Conservation (phyloP, 2,113 vertebrate genomes). For the Gulo gulo region DNA sequence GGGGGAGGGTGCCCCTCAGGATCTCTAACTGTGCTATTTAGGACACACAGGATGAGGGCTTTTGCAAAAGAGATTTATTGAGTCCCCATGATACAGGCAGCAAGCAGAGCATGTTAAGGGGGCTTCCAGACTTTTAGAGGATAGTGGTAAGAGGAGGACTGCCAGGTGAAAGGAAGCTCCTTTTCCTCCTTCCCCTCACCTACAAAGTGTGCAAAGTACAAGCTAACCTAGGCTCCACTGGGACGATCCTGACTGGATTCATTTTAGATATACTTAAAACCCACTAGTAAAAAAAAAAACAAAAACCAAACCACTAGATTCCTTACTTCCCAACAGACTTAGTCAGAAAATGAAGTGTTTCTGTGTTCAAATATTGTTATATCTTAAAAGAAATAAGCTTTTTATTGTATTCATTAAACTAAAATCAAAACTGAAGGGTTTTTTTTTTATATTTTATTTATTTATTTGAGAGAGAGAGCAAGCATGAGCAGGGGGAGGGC, state of each 20-base stretch:
- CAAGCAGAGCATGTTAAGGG: not conserved
- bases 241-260: not conserved
- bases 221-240: not conserved
- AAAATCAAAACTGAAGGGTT: not conserved
- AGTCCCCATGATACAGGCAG: not conserved
- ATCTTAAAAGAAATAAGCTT: not conserved
- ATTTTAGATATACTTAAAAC: not conserved
- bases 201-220: not conserved
- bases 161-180: not conserved
- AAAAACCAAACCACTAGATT: not conserved
- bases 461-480: not conserved
- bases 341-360: constrained; percentile 35
- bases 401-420: not conserved
- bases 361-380: not conserved
- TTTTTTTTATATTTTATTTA: not conserved
- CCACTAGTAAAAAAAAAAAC: not conserved
- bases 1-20: not conserved
- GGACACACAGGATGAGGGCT: not conserved
- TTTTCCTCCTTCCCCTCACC: not conserved
- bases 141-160: not conserved
- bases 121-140: not conserved
- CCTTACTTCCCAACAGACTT: not conserved
- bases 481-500: not conserved
- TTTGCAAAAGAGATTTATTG: not conserved
- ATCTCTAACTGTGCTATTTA: not conserved